phyloP scores from a whole-genome alignment of 2,113 vertebrate genomes.

The Pipra filicauda region DNA sequence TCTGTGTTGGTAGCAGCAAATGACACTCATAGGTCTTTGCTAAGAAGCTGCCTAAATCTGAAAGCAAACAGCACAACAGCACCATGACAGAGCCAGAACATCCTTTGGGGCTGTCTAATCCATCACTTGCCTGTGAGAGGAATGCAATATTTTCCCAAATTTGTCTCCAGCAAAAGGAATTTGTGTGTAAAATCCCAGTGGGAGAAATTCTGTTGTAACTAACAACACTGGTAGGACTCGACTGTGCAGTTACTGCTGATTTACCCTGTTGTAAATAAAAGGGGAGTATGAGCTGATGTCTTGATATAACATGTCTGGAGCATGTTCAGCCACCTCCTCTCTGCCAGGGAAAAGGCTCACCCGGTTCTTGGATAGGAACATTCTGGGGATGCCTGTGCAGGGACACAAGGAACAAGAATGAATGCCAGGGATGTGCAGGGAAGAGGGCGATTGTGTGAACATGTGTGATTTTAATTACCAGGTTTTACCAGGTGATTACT shows the following conservation, averaged over 20 bases:
- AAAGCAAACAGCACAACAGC: background rate
- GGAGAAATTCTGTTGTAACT: background rate
- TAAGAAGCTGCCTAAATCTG: conserved; percentile 21
- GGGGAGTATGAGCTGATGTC: background rate
- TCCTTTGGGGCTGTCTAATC: conserved; percentile 14
- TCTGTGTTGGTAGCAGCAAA: conserved; percentile 16
- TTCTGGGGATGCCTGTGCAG: conserved; percentile 83
- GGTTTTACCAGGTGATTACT: background rate
- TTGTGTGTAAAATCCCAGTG: background rate
- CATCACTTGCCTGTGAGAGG: background rate
- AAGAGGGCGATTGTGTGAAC: background rate
- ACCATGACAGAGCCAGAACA: background rate
- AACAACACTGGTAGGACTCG: background rate
- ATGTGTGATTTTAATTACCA: background rate
- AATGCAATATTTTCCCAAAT: background rate
- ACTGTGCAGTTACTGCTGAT: background rate
- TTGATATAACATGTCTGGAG: background rate
- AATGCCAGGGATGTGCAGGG: conserved; percentile 85
- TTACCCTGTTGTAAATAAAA: background rate
- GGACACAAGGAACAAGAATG: conserved; percentile 82
- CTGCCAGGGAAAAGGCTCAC: conserved; percentile 80
- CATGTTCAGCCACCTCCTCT: conserved; percentile 62
- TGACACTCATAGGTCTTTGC: conserved; percentile 37
- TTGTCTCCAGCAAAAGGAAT: background rate
- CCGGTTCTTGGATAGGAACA: conserved; percentile 76